Base-by-base conservation (phyloP, 2,113 vertebrate species). In the Dinomys branickii region DNA sequence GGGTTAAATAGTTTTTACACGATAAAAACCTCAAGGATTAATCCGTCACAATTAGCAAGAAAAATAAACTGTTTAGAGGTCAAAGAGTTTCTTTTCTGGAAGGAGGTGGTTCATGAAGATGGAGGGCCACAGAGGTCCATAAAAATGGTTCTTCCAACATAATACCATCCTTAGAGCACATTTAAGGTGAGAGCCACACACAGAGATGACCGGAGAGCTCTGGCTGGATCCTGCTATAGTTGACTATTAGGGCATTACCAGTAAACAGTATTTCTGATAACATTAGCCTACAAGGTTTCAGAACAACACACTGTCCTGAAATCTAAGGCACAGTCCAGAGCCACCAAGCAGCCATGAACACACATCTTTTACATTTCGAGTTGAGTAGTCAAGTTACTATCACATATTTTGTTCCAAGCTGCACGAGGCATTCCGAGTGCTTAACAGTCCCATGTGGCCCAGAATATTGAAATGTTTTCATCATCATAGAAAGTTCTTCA, bases 21-120 rank as follows among this genome's bases (percentile, higher is more conserved):
- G 41, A 90, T 41, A 81, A 83, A 77, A 54, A 95, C 9, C 33
- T 91, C 52, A 41, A 88, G 54, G 24, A 44, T 87, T 71, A 58
- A 30, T 24, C 35, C 63, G 58, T 83, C 69, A 88, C 71, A 90
- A 86, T 63, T 22, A 75, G 65, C 41, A n/a, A 17, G 41, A 69
- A 82, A 65, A 90, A 50, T 24, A 96, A 75, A 69, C 35, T 63
- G 44, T 59, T 87, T 47, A 81, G 61, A 95, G 87, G 67, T 81
- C 81, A 88, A 63, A 54, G 38, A 33, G 10, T 47, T 84, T 59
- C 44, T 85, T 63, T 87, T 52, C 77, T 47, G 41, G 63, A 47
- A 61, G 65, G 65, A 91, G 41, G 63, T 56, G 30, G 10, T 24
- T 58, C 58, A 19, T 26, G 16, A 94, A 87, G n/a, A 38, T 8